Evolutionary conservation across 2,113 vertebrate species (phyloP).

Genomic region (Burhinus bistriatus): DNA sequence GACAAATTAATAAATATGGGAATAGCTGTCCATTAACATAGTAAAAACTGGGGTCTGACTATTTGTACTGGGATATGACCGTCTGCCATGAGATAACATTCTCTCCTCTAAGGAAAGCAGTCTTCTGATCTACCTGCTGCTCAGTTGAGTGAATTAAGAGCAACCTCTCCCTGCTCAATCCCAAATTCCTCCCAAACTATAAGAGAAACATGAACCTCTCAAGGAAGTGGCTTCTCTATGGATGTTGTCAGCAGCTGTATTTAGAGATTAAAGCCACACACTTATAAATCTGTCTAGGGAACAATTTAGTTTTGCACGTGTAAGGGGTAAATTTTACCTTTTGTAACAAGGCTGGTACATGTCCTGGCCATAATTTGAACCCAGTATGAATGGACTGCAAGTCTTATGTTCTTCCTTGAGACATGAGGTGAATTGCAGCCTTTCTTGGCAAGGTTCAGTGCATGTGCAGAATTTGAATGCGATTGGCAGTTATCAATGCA

Average conservation of each 20-base stretch:
- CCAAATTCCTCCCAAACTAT: neutral
- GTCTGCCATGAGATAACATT: neutral
- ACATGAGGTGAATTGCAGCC: neutral
- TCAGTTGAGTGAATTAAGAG: neutral
- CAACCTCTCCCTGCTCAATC: neutral
- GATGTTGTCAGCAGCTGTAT: neutral
- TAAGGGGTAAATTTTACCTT: neutral
- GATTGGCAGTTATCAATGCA: neutral
- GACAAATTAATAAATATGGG: neutral
- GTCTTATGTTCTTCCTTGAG: neutral
- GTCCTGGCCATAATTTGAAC: neutral
- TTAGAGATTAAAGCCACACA: neutral
- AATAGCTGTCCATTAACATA: neutral
- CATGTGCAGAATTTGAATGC: neutral
- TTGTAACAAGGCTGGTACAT: neutral
- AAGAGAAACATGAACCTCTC: neutral
- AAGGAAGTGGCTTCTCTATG: neutral
- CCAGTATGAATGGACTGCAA: neutral
- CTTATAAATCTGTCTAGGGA: neutral
- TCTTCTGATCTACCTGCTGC: neutral
- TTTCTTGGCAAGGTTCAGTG: neutral
- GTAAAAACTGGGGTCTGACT: neutral
- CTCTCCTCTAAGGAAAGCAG: neutral
- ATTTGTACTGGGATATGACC: neutral
- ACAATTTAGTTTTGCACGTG: neutral